Base-by-base conservation (phyloP, 2,888 invertebrate species). In the Melieria crassipennis region DNA sequence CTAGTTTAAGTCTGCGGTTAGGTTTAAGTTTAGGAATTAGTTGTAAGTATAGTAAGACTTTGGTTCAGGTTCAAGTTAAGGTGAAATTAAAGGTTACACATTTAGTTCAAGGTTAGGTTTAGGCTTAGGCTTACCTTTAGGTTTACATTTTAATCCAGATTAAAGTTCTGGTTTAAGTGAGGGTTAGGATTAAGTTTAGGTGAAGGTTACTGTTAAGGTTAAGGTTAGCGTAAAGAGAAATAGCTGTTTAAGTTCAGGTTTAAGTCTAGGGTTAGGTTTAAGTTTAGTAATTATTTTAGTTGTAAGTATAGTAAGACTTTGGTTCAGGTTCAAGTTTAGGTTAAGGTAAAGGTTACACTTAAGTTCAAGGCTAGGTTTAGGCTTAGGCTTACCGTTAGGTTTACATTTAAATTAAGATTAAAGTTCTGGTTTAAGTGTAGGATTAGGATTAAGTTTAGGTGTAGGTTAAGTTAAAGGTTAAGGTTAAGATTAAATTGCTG, bases 401-500 rank as follows among this genome's bases (percentile, higher is more conserved):
- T 55, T 9, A 55, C n/a, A 16, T 55, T 55, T 9, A 0, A 55
- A 16, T 55, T 4, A 1, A 55, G 13, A 16, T 55, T 55, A 9
- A 55, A 55, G 55, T 55, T 55, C 6, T 13, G 1, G 55, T 55
- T 55, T 9, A 55, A 5, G 10, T 55, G n/a, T 9, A 55, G 13
- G 55, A 4, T 55, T 1, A 55, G 13, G 6, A 13, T 55, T 13
- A 55, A 10, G 6, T 55, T 55, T 13, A 55, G 13, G 6, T 55
- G n/a, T 13, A 55, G 10, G 1, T 10, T 55, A 4, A 55, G 10
- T 6, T 55, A 5, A 55, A 55, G 10, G 6, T 55, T 55, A 55
- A 68, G 50, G 62, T 10, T 1, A 57, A 63, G 57, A 47, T 16
- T 10, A 67, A 61, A 56, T 71, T 13, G 45, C 45, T 52, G 62